Conservation (phyloP, 2,888 invertebrate genomes). For the Lissocephala sabroskyi region DNA sequence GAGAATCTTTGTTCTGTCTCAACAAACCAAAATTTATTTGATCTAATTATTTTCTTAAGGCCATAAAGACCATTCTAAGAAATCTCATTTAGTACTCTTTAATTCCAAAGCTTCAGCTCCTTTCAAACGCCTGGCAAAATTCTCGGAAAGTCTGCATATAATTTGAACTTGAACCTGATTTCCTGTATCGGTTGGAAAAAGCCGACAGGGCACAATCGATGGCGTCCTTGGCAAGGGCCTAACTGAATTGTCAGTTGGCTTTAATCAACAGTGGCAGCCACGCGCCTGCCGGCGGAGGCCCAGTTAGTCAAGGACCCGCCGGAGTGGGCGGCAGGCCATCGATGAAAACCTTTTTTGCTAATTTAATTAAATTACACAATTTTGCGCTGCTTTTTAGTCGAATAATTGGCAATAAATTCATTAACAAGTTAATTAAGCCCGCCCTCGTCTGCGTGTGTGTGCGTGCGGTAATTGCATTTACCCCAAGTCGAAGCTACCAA, state of each 20-base stretch:
- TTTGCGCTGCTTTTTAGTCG: conserved; percentile 56
- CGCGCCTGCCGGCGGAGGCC: neutral
- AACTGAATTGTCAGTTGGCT: conserved; percentile 48
- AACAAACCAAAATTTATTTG: no score
- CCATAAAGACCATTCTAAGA: no score
- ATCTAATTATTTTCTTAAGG: no score
- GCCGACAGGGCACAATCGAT: no score
- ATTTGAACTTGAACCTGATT: no score
- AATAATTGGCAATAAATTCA: conserved; percentile 63
- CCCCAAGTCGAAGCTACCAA: neutral
- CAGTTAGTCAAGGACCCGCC: neutral
- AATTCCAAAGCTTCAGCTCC: no score
- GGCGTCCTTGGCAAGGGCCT: no score
- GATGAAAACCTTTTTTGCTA: conserved; percentile 57
- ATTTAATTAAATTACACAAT: conserved; percentile 61
- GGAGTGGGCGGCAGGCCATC: conserved; percentile 3
- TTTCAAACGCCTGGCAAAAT: no score
- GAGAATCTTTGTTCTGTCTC: no score
- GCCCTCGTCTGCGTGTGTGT: conserved; percentile 1
- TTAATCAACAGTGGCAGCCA: conserved; percentile 32
- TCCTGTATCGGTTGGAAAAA: no score
- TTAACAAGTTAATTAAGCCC: conserved; percentile 57
- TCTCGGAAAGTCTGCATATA: no score
- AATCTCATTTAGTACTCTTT: no score
- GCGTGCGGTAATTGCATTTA: conserved; percentile 30